These are phyloP conservation scores for Archilochus colubris DNA, from an alignment of 2,113 vertebrate genomes.

Conservation along the genomic window DNA sequence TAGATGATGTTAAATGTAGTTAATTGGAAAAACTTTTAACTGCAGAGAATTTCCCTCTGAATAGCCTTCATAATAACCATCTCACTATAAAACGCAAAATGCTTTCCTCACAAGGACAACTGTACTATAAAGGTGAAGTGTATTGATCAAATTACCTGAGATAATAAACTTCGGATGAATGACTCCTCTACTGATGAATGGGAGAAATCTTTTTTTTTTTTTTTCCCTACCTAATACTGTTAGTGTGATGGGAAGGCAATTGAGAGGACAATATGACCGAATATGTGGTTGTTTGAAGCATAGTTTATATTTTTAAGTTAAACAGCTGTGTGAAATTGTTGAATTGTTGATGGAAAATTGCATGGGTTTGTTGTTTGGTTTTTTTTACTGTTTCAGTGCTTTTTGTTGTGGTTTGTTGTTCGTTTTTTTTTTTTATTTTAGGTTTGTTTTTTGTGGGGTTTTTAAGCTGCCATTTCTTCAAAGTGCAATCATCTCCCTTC, in stretches of 20 bases:
- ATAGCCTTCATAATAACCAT: conserved; percentile 69
- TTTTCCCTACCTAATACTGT: not conserved
- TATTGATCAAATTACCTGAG: conserved; percentile 74
- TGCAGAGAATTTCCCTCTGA: conserved; percentile 66
- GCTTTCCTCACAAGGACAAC: conserved; percentile 72
- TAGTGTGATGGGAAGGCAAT: not conserved
- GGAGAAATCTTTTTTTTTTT: conserved; percentile 43
- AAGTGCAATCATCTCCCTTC: conserved; percentile 1
- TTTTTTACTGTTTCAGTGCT: conserved; percentile 23
- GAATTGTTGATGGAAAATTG: not conserved
- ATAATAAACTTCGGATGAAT: conserved; percentile 72
- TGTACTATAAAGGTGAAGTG: conserved; percentile 72
- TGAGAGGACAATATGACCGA: not conserved
- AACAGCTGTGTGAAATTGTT: not conserved
- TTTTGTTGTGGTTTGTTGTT: not conserved
- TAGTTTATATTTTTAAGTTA: conserved; percentile 46
- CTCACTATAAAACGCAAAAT: conserved; percentile 68
- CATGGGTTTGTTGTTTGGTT: not conserved
- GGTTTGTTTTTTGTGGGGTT: not conserved
- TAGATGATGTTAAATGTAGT: conserved; percentile 65
- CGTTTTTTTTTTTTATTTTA: too few relatives aligned
- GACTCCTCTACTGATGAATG: conserved; percentile 69
- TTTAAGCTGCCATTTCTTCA: not conserved
- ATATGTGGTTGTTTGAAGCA: not conserved
- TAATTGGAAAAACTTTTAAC: conserved; percentile 75